A percentile compares a stretch with the other conserved stretches of the same genome.
Evolutionary conservation across 1,140 invertebrate species (phyloP).

Genomic region (Lepidurus apus): DNA sequence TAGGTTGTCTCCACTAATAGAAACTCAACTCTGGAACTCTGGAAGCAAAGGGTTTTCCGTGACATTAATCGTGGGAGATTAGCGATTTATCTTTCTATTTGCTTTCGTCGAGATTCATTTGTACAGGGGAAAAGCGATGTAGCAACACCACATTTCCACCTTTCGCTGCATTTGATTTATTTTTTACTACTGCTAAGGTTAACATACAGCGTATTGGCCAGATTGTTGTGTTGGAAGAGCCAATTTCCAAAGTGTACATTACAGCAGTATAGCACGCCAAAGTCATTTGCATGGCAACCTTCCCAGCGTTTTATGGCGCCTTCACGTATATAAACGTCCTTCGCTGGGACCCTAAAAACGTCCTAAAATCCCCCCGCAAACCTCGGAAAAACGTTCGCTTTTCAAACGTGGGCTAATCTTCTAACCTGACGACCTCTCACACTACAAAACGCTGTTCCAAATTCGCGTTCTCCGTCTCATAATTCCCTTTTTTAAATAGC

Average conservation of each 20-base stretch:
- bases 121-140: no score
- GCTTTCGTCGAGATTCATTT: no score
- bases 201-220: no score
- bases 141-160: no score
- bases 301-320: conserved; percentile 1
- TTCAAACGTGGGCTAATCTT: background rate
- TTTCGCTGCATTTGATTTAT: no score
- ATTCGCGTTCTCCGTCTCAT: background rate
- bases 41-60: no score
- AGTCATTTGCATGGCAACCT: conserved; percentile 13
- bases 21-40: no score
- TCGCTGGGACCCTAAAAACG: background rate
- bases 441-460: background rate
- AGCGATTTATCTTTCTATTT: no score
- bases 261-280: background rate
- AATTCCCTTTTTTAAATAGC: background rate
- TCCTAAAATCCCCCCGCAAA: background rate
- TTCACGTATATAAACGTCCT: conserved; percentile 18
- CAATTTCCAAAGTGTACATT: background rate
- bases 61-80: no score
- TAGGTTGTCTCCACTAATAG: no score
- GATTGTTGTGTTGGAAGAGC: background rate
- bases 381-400: background rate
- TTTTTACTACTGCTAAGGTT: no score
- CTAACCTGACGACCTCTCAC: conserved; percentile 17